Evolutionary conservation across 2,797 vertebrate species (phyloP).

Genomic region (Mallotus villosus): DNA sequence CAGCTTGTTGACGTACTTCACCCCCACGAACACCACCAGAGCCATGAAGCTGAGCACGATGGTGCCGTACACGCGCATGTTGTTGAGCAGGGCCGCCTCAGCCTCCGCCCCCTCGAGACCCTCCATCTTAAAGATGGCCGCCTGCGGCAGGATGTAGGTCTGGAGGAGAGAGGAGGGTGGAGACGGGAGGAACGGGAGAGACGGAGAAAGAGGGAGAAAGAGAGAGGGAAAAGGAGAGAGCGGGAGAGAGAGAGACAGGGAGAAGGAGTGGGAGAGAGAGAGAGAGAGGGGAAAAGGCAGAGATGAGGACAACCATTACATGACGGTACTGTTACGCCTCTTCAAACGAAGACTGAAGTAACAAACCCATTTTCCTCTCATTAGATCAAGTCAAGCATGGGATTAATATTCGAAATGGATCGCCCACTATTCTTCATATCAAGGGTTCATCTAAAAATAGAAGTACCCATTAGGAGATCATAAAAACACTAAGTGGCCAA

Average conservation of each 20-base stretch:
- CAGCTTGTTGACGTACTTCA: conserved; percentile 98
- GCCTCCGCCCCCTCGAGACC: conserved; percentile 76
- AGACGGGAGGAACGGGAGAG: conserved; percentile 80
- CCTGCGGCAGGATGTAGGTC: conserved; percentile 92
- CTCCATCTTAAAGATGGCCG: conserved; percentile 92
- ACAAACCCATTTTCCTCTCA: background rate
- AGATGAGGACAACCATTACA: background rate
- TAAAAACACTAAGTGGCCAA: conserved; percentile 8
- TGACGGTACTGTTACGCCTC: background rate
- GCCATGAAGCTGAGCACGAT: conserved; percentile 93
- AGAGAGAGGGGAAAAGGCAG: conserved; percentile 2
- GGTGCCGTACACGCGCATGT: conserved; percentile 97
- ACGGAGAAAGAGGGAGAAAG: background rate
- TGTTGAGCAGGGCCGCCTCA: conserved; percentile 88
- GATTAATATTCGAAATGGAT: conserved; percentile 1
- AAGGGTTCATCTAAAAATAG: background rate
- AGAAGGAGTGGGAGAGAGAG: conserved; percentile 11
- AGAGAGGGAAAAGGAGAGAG: conserved; percentile 25
- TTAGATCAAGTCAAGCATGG: background rate
- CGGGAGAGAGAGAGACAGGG: conserved; percentile 12
- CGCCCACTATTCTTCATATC: background rate
- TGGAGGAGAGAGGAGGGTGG: conserved; percentile 60
- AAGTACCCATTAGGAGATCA: background rate
- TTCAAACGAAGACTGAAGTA: background rate
- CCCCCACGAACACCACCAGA: conserved; percentile 93